Evolutionary conservation across 2,113 vertebrate genomes (phyloP), one percentile per base, ranked within the genome.

Genomic region (Peucedramus taeniatus): DNA sequence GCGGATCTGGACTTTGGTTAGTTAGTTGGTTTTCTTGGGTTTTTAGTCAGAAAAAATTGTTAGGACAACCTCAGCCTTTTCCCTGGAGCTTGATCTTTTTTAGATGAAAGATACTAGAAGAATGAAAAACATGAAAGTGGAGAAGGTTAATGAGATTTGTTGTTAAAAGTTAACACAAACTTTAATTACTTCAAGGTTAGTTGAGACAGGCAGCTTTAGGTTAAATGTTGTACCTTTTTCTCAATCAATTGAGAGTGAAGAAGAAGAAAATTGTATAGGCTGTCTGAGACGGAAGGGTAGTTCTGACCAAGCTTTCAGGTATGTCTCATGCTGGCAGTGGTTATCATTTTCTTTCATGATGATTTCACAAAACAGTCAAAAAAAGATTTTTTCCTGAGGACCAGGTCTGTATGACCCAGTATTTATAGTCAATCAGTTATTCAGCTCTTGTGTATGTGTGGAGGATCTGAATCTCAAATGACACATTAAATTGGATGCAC

Each of bases 381-480:
- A 56, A 75, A 54, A 1, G 0, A 14, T 24, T 45, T 85, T 85
- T 83, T 77, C 11, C 23, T 28, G 3, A 81, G 33, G 49, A 91
- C 44, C 28, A 69, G 53, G 24, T 45, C 56, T 89, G 27, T 56
- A n/a, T 1, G 11, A 44, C 27, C 81, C 6, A 3, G 24, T 2
- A 5, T 65, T 44, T 92, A 71, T n/a, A 59, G 81, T 90, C 49
- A 71, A 78, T 90, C 72, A 65, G 49, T 87, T 95, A 90, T 83
- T 95, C 82, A 94, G 92, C 83, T 89, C 82, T 89, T 95, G 76
- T 83, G n/a, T 66, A 49, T 78, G 60, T 92, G 39, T 69, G 77
- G 68, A 90, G 56, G 68, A 87, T 78, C 85, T 87, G 80, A 93
- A 96, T 94, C 93, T 96, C 92, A 96, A 95, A 94, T 81, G 93